Percentiles rank a stretch among this genome's conserved stretches.
phyloP scores from a whole-genome alignment of 1,140 invertebrate genomes.

The Zeugodacus cucurbitae region DNA sequence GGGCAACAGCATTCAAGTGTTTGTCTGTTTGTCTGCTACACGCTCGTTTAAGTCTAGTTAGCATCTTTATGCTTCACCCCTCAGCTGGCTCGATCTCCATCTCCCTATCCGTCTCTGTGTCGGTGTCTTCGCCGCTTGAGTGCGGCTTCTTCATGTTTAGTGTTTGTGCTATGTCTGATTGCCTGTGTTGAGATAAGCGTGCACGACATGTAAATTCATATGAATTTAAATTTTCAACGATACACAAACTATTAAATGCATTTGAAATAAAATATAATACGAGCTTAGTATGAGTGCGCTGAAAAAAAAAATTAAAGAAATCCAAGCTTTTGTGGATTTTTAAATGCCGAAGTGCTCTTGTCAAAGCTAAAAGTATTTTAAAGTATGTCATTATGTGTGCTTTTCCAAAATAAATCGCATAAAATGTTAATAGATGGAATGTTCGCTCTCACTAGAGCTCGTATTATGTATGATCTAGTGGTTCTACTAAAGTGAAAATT shows the following conservation, averaged over 20 bases:
- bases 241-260: slow-evolving; percentile 12
- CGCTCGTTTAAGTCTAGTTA: slow-evolving; percentile 51
- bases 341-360: neutral
- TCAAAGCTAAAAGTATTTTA: no score
- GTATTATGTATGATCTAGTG: no score
- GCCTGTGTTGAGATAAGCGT: slow-evolving; percentile 22
- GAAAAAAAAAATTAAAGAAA: neutral
- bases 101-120: neutral
- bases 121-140: neutral
- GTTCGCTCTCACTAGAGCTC: no score
- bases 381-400: no score
- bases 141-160: slow-evolving; percentile 35
- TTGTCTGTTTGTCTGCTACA: neutral
- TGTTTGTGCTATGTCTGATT: slow-evolving; percentile 36
- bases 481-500: no score
- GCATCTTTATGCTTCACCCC: slow-evolving; percentile 42
- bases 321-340: neutral
- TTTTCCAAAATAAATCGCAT: no score
- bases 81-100: neutral
- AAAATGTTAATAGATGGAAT: no score
- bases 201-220: slow-evolving; percentile 29
- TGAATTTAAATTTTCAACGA: slow-evolving; percentile 18
- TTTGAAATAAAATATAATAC: neutral
- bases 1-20: neutral
- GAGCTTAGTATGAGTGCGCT: neutral